Evolutionary conservation across 2,888 invertebrate species (phyloP), one percentile per base, ranked within the genome.

Genomic region (Neuroscelio doddi): DNA sequence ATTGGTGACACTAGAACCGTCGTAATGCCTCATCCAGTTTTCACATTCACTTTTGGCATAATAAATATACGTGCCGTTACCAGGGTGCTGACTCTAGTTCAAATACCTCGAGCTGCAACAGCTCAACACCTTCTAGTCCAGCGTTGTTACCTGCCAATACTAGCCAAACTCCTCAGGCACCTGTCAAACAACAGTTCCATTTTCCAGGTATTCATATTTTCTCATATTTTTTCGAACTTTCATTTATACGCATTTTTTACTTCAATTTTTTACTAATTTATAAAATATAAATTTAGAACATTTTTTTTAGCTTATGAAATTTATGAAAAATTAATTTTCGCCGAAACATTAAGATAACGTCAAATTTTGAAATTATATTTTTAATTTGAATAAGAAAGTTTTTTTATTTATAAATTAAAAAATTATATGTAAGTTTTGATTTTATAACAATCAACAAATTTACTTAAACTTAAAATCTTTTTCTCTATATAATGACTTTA

Each of bases 41-140:
- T 68, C 70, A 69, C 69, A 72, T 71, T 67, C 69, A 71, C 66
- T 70, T 69, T 66, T 72, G 72, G 70, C 70, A 72, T 69, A 71
- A 66, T 73, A 71, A 71, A 70, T 69, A 71, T 70, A 69, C 69
- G 59, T 71, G 66, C 70, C 71, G 63, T 73, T 82, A 78, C 36
- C 85, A 90, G 90, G 89, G 90, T 45, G 93, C 91, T 16, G 95
- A 96, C 85, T 95, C 94, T 70, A 94, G 95, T 85, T 96, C 96
- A 34, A 96, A 94, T 82, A 95, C 96, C 52, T 97, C 97, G 52
- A 97, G 96, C 84, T 97, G 96, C 87, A 97, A 96, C 86, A 96
- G 96, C 83, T 97, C 97, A 57, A 95, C 96, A 65, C 97, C 97
- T 66, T 97, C 97, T 74, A 96, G 96, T 80, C 97, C 98, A 45